A percentile compares a stretch with the other conserved stretches of the same genome.
phyloP scores from a whole-genome alignment of 2,113 vertebrate species.

The Madoqua kirkii region DNA sequence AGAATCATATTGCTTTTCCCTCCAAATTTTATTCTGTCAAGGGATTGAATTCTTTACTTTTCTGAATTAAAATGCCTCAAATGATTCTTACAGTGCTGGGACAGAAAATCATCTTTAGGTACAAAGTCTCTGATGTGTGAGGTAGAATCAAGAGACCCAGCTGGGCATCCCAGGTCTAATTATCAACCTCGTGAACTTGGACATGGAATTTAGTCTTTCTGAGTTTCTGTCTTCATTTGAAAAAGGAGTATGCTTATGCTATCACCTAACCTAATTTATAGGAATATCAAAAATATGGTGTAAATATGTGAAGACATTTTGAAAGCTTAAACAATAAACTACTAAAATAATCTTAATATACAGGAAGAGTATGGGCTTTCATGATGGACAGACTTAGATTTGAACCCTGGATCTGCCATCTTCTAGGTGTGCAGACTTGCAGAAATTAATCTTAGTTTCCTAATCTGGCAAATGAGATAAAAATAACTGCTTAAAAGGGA shows the following conservation, averaged over 20 bases:
- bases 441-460: background rate
- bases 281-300: background rate
- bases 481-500: background rate
- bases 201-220: background rate
- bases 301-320: background rate
- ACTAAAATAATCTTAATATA: background rate
- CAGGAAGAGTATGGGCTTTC: background rate
- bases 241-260: background rate
- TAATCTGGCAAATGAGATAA: background rate
- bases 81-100: background rate
- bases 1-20: background rate
- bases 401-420: background rate
- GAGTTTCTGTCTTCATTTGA: background rate
- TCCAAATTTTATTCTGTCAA: background rate
- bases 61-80: background rate
- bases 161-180: background rate
- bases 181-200: background rate
- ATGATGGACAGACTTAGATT: background rate
- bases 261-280: background rate
- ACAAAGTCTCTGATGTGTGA: background rate
- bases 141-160: background rate
- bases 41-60: background rate
- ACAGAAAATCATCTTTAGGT: slow-evolving; percentile 5
- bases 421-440: background rate
- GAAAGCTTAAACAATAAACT: background rate